Conservation (phyloP, 1,140 invertebrate genomes). For the Mya arenaria region DNA sequence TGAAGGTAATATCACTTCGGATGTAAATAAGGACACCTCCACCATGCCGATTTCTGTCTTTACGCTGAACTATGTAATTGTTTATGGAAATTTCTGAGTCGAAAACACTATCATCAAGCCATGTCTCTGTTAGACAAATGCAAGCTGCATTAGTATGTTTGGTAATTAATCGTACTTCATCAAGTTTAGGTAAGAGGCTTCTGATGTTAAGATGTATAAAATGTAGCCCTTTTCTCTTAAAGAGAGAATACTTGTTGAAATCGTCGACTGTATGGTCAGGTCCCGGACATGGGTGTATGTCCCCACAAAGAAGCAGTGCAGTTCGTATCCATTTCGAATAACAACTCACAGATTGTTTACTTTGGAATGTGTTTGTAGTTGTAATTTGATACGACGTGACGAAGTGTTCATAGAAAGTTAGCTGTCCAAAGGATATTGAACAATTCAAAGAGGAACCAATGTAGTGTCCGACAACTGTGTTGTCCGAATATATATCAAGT, state of each 20-base stretch:
- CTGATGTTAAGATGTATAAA: not conserved
- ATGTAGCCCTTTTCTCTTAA: not conserved
- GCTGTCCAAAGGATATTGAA: too few species aligned
- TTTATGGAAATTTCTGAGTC: not conserved
- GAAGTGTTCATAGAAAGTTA: too few species aligned
- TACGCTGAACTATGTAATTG: not conserved
- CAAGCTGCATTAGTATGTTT: not conserved
- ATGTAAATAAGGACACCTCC: not conserved
- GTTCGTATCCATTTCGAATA: too few species aligned
- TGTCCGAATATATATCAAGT: too few species aligned
- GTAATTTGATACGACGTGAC: too few species aligned
- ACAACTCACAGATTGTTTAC: too few species aligned
- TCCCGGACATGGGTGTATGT: conserved; percentile 1
- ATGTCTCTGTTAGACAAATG: not conserved
- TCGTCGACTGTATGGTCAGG: too few species aligned
- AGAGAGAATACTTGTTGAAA: not conserved
- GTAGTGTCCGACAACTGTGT: too few species aligned
- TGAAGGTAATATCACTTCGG: not conserved
- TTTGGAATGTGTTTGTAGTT: too few species aligned
- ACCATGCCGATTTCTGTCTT: not conserved
- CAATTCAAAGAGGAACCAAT: too few species aligned
- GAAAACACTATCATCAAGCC: not conserved
- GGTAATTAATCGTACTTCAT: not conserved
- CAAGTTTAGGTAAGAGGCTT: not conserved
- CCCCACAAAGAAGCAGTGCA: not conserved